Evolutionary conservation across 2,113 vertebrate species (phyloP).

Genomic region (Campylomormyrus tamandua): DNA sequence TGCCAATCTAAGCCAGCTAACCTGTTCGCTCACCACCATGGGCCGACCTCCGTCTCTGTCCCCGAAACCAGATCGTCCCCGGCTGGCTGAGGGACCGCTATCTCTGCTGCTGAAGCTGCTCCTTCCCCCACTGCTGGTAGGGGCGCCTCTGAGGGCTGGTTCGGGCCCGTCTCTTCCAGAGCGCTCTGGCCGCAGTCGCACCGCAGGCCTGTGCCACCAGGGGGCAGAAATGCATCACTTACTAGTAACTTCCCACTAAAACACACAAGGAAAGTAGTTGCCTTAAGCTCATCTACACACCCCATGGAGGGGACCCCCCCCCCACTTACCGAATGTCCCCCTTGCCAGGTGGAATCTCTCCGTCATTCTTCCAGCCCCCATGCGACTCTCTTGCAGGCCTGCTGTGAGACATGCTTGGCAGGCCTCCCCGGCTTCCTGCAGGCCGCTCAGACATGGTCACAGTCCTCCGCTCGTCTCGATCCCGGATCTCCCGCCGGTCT

Average conservation of each 20-base stretch:
- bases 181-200: constrained; percentile 71
- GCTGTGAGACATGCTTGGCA: constrained; percentile 67
- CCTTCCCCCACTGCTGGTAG: constrained; percentile 58
- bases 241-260: not conserved
- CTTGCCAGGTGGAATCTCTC: constrained; percentile 69
- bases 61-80: constrained; percentile 69
- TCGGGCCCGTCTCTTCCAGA: constrained; percentile 77
- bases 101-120: constrained; percentile 53
- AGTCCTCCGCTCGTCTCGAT: constrained; percentile 77
- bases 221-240: not conserved
- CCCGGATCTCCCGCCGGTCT: constrained; percentile 75
- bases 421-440: constrained; percentile 48
- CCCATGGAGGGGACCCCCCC: not conserved
- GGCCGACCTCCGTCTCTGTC: constrained; percentile 70
- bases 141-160: constrained; percentile 66
- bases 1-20: constrained; percentile 23
- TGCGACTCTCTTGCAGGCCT: constrained; percentile 74
- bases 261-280: not conserved
- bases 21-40: constrained; percentile 71
- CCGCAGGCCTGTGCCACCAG: constrained; percentile 45
- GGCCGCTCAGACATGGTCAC: constrained; percentile 75
- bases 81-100: constrained; percentile 58
- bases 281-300: not conserved
- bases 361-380: constrained; percentile 76
- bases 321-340: constrained; percentile 74